These are phyloP conservation scores for Spea multiplicata DNA, from an alignment of 2,113 vertebrate species.

Conservation along the genomic window DNA sequence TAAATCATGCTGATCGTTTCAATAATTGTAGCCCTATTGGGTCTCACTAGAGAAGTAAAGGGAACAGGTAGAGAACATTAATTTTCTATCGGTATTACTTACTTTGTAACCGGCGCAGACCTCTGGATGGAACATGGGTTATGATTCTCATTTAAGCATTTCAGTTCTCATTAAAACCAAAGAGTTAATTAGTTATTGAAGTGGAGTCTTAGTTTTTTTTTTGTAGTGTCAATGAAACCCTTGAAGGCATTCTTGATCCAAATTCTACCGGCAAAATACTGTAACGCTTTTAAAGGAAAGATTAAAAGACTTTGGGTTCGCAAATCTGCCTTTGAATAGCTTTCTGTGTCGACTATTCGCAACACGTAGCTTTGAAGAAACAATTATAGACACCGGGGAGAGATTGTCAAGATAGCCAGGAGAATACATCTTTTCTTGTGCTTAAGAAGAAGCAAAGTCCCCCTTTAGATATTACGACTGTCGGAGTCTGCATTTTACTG, in stretches of 20 bases:
- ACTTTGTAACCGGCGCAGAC: too few relatives aligned
- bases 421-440: too few relatives aligned
- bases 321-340: not conserved
- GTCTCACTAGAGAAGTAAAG: too few relatives aligned
- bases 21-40: too few relatives aligned
- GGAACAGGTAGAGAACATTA: too few relatives aligned
- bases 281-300: not conserved
- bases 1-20: too few relatives aligned
- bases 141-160: slow-evolving; percentile 6
- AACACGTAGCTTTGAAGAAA: not conserved
- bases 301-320: not conserved
- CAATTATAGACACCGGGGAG: too few relatives aligned
- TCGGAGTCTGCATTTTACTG: too few relatives aligned
- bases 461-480: too few relatives aligned
- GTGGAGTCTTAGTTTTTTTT: not conserved
- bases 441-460: too few relatives aligned
- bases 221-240: not conserved
- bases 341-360: not conserved
- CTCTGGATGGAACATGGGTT: not conserved
- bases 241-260: not conserved
- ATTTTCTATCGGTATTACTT: too few relatives aligned
- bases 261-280: not conserved
- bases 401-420: too few relatives aligned
- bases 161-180: slow-evolving; percentile 3
- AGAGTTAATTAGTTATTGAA: slow-evolving; percentile 16